phyloP scores from a whole-genome alignment of 1,140 invertebrate genomes.

The Heliconius congener region DNA sequence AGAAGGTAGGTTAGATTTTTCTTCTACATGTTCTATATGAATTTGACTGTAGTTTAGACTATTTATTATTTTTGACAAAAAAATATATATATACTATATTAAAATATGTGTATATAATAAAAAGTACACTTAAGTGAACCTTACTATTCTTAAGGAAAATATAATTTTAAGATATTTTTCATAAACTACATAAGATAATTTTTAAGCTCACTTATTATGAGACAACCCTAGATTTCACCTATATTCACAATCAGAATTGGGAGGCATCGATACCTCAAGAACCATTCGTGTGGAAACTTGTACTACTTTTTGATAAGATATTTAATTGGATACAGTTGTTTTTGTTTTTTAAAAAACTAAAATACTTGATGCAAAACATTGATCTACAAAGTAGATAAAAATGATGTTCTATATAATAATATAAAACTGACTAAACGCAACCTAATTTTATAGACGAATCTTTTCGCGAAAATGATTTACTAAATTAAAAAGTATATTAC shows the following conservation, averaged over 20 bases:
- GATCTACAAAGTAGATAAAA: background rate
- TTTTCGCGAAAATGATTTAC: no score
- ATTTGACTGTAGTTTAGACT: no score
- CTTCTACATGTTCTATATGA: no score
- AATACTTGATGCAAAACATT: background rate
- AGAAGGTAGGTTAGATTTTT: no score
- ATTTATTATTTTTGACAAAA: no score
- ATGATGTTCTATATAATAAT: no score
- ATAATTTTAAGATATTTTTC: background rate
- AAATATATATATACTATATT: no score
- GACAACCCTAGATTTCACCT: constrained; percentile 13
- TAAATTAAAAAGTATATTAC: background rate
- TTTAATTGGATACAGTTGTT: constrained; percentile 14
- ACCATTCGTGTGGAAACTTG: constrained; percentile 31
- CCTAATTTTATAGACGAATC: no score
- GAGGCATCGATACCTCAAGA: constrained; percentile 28
- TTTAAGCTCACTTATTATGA: background rate
- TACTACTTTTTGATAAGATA: constrained; percentile 29
- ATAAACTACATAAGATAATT: background rate
- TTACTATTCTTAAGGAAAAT: no score
- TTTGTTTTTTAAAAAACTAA: background rate
- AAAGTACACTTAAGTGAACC: no score
- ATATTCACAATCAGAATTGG: constrained; percentile 31
- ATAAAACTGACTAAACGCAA: no score
- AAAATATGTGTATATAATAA: no score